Conservation (phyloP, 2,113 vertebrate genomes). For the Stegostoma tigrinum region DNA sequence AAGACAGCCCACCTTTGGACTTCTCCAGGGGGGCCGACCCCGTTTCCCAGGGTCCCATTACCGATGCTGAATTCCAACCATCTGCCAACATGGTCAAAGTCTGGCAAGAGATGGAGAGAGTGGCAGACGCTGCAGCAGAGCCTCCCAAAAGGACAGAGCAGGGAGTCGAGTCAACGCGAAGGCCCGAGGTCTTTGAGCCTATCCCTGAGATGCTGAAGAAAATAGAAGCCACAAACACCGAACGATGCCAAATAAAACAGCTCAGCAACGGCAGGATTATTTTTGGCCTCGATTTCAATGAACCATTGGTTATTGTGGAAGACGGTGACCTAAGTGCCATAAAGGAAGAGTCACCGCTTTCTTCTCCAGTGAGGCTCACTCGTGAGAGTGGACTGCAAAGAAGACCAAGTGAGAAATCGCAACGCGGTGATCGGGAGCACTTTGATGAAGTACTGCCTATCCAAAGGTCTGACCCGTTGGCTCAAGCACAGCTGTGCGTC, state of each 20-base stretch:
- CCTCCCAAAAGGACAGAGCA: conserved; percentile 29
- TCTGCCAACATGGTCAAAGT: conserved; percentile 63
- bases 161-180: fast-evolving
- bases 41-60: conserved; percentile 37
- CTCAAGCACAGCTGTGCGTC: not conserved
- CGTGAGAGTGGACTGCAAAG: not conserved
- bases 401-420: not conserved
- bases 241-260: conserved; percentile 37
- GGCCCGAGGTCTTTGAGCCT: not conserved
- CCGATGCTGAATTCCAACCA: conserved; percentile 60
- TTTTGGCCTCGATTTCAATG: conserved; percentile 38
- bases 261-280: conserved; percentile 37
- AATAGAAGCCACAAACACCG: not conserved
- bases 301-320: conserved; percentile 61
- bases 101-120: conserved; percentile 67
- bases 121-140: conserved; percentile 42
- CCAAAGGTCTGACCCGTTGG: not conserved
- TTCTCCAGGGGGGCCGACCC: not conserved
- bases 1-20: not conserved
- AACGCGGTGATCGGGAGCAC: not conserved
- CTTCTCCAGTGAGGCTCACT: conserved; percentile 43
- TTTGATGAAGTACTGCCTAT: not conserved
- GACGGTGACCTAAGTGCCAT: conserved; percentile 57
- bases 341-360: conserved; percentile 46
- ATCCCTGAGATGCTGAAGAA: not conserved